Evolutionary conservation across 2,888 invertebrate species (phyloP).

Genomic region (Hecatera dysodea): DNA sequence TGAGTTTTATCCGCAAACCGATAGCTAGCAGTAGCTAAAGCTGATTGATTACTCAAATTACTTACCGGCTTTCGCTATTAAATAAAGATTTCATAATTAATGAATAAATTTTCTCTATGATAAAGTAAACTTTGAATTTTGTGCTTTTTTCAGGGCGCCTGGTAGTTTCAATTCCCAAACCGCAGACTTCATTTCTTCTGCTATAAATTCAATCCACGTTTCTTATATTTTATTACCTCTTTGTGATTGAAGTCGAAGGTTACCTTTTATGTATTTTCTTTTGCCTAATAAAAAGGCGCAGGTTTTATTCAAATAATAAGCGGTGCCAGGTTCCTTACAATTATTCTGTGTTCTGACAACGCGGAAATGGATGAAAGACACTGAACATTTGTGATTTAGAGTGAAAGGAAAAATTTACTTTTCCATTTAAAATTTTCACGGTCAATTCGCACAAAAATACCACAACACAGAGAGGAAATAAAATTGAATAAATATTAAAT

Average conservation of each 20-base stretch:
- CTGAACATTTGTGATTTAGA: background rate
- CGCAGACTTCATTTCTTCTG: conserved; percentile 52
- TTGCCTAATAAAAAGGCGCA: conserved; percentile 23
- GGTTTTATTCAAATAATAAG: conserved; percentile 39
- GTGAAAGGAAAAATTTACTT: background rate
- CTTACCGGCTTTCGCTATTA: conserved; percentile 47
- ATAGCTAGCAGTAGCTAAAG: conserved; percentile 37
- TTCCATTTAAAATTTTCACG: background rate
- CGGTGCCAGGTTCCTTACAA: conserved; percentile 13
- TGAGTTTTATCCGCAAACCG: conserved; percentile 44
- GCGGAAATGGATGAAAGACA: conserved; percentile 14
- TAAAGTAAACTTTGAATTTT: conserved; percentile 34
- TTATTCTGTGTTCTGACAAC: conserved; percentile 13
- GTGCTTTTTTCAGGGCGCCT: conserved; percentile 8
- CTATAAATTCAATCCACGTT: conserved; percentile 59
- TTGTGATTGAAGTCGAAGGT: conserved; percentile 62
- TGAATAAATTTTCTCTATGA: conserved; percentile 38
- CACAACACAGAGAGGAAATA: conserved; percentile 1
- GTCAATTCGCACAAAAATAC: background rate
- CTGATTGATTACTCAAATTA: conserved; percentile 46
- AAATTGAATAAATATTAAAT: conserved; percentile 20
- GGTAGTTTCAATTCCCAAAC: conserved; percentile 46
- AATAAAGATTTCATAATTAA: conserved; percentile 50
- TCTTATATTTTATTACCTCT: conserved; percentile 60
- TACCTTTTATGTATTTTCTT: conserved; percentile 57